Evolutionary conservation across 1,140 invertebrate genomes (phyloP).

Genomic region (Sipha flava): DNA sequence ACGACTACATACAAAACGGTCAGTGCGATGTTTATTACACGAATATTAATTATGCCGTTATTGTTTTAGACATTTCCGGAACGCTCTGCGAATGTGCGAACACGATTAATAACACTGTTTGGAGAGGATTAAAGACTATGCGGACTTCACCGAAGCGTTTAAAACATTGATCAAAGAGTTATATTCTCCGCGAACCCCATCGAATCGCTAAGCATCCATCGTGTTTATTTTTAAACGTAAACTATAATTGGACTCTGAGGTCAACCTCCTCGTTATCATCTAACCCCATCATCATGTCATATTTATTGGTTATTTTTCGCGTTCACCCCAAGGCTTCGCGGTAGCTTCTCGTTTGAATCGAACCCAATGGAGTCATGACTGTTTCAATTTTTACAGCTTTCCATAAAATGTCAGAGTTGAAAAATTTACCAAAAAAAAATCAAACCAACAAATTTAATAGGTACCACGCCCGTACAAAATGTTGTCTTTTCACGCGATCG

Average conservation of each 20-base stretch:
- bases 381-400: not conserved
- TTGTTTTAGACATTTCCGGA: not conserved
- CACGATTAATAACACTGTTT: not conserved
- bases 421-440: not conserved
- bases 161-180: not conserved
- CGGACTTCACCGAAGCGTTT: not conserved
- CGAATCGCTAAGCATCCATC: not conserved
- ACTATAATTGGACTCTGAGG: not conserved
- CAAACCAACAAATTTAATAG: not conserved
- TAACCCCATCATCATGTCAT: too few species aligned
- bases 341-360: not conserved
- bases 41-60: not conserved
- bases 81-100: not conserved
- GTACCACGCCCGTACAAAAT: constrained; percentile 5
- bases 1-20: too few species aligned
- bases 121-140: not conserved
- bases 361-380: not conserved
- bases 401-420: not conserved
- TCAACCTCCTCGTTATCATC: too few species aligned
- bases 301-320: not conserved
- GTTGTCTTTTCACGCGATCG: constrained; percentile 1
- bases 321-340: not conserved
- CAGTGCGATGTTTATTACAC: too few species aligned
- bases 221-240: not conserved
- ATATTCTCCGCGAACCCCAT: not conserved